Conservation (phyloP, 2,888 invertebrate species). For the Eremobia ochroleuca region DNA sequence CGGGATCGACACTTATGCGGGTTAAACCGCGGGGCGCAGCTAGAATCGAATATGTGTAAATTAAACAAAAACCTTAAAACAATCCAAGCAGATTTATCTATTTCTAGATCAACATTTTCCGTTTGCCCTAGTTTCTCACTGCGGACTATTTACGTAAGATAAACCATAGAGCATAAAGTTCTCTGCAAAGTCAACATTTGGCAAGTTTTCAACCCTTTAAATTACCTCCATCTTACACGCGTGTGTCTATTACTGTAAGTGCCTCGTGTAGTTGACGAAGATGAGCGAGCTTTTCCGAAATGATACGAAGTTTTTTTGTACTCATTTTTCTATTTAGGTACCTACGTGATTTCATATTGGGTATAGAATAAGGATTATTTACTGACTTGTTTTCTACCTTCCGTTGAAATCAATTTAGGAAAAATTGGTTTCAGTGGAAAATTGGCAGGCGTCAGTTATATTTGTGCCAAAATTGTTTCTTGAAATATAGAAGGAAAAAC, state of each 20-base stretch:
- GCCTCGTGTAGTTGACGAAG: conserved; percentile 12
- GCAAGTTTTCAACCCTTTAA: conserved; percentile 54
- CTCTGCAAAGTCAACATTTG: conserved; percentile 32
- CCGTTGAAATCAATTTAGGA: conserved; percentile 2
- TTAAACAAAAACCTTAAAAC: background rate
- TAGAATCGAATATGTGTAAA: too few relatives aligned
- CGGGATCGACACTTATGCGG: too few relatives aligned
- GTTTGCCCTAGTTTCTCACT: conserved; percentile 31
- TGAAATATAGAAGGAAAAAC: background rate
- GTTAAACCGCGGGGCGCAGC: too few relatives aligned
- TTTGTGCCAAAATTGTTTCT: conserved; percentile 29
- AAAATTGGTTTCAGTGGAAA: conserved; percentile 1
- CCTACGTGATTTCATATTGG: background rate
- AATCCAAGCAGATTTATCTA: background rate
- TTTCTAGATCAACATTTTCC: conserved; percentile 6
- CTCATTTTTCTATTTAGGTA: too few relatives aligned
- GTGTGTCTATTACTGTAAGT: background rate
- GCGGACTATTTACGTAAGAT: conserved; percentile 55
- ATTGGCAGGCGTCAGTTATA: conserved; percentile 19
- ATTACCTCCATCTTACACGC: conserved; percentile 8
- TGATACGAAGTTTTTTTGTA: background rate
- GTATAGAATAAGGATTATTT: conserved; percentile 13
- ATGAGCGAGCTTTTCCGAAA: conserved; percentile 13
- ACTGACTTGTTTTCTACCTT: conserved; percentile 26
- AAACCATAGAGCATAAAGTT: conserved; percentile 20